Base-by-base conservation (phyloP, 2,888 invertebrate genomes). In the Dorcus parallelipipedus region DNA sequence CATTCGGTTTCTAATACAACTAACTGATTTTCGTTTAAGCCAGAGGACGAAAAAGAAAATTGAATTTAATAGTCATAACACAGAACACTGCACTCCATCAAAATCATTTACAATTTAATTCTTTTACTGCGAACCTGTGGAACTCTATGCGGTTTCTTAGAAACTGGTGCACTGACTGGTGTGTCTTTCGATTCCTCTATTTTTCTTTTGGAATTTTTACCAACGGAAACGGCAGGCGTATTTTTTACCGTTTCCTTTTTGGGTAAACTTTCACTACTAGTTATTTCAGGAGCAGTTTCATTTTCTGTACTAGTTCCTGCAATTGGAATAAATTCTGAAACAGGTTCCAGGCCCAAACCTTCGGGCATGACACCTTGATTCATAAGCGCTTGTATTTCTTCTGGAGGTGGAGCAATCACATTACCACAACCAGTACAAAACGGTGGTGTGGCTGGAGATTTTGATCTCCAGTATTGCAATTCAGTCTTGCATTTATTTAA, bases 401-500 rank as follows among this genome's bases (percentile, higher is more conserved):
- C 87, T 0, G 83, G 81, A 52, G 84, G 77, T 6, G 81, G 79
- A 9, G 78, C 72, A 64, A 84, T 81, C 56, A 83, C 82, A 58
- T 82, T 84, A 56, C 91, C 91, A 73, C 91, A 92, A 66, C 88
- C 85, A 39, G 84, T 86, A 72, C 92, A 93, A 56, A 88, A 84
- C 63, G 84, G 82, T 66, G 84, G 82, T 68, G 83, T 84, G 63
- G 92, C 90, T 9, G 93, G 91, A 61, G 92, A 91, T 69, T 92
- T 92, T 43, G 93, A 93, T 58, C 93, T 87, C 92, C 93, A 93
- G 78, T 93, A 93, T 79, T 93, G 93, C 70, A 93, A 79, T 79
- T 94, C 93, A 39, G 93, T 93, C 80, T 93, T 93, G 79, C 93
- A 94, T 77, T 93, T 93, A 79, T 93, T 94, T 68, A 94, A 80